Evolutionary conservation across 2,113 vertebrate genomes (phyloP).

Genomic region (Hemichromis elongatus): DNA sequence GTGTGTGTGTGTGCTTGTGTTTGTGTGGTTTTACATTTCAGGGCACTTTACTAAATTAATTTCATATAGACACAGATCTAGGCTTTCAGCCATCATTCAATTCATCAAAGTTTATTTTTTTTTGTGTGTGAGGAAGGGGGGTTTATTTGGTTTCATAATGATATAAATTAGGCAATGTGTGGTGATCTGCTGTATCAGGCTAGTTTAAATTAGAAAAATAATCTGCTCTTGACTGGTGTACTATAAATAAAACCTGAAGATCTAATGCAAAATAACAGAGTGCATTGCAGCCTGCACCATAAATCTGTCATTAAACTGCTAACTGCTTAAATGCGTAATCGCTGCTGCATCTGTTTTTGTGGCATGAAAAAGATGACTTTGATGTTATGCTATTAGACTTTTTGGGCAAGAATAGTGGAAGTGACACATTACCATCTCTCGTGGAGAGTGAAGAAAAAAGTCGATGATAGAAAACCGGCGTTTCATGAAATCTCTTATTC

Average conservation of each 20-base stretch:
- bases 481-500: constrained; percentile 37
- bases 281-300: constrained; percentile 14
- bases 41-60: constrained; percentile 12
- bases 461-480: constrained; percentile 20
- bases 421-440: constrained; percentile 27
- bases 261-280: constrained; percentile 28
- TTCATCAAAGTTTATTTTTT: neutral
- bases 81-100: constrained; percentile 12
- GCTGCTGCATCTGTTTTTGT: neutral
- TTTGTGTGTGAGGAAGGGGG: neutral
- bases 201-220: neutral
- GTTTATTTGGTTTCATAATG: neutral
- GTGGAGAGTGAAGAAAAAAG: neutral
- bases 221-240: neutral
- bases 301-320: constrained; percentile 15
- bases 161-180: neutral
- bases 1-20: neutral
- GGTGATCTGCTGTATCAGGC: neutral
- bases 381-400: constrained; percentile 11
- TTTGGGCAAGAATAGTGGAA: constrained; percentile 20
- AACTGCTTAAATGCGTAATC: neutral
- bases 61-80: neutral
- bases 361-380: constrained; percentile 4
- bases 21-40: neutral
- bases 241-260: constrained; percentile 1